Conservation (phyloP, 2,888 invertebrate species). For the Biston stratarius region DNA sequence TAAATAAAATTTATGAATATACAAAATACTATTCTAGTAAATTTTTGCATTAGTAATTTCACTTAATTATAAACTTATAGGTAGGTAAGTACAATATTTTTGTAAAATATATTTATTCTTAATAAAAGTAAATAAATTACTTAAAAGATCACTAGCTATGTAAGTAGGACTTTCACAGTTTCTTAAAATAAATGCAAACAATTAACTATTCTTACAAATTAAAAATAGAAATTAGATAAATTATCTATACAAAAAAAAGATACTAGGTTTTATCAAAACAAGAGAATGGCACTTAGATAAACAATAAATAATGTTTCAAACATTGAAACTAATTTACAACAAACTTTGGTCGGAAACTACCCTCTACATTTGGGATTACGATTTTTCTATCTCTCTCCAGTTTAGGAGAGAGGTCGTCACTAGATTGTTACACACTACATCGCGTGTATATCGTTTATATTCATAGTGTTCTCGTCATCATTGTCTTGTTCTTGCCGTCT, state of each 20-base stretch:
- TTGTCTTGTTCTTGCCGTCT: conserved; percentile 68
- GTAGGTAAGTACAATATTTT: not conserved
- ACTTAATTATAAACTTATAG: no score
- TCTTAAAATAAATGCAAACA: conserved; percentile 36
- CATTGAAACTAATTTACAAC: conserved; percentile 63
- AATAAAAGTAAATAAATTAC: conserved; percentile 41
- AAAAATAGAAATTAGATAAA: conserved; percentile 20
- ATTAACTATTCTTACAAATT: conserved; percentile 19
- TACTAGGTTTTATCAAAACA: conserved; percentile 33
- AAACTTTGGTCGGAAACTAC: conserved; percentile 84
- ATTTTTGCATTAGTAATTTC: no score
- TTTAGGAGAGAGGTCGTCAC: conserved; percentile 22
- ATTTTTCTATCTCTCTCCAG: conserved; percentile 38
- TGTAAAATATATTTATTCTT: conserved; percentile 30
- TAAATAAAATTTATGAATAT: no score
- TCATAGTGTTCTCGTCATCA: conserved; percentile 67
- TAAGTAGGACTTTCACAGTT: conserved; percentile 62
- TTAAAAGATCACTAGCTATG: conserved; percentile 68
- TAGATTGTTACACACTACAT: conserved; percentile 62
- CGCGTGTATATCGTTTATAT: conserved; percentile 71
- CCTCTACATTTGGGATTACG: conserved; percentile 76
- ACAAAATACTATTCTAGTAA: no score
- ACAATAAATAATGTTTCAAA: conserved; percentile 57
- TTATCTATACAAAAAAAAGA: conserved; percentile 31
- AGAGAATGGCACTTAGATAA: conserved; percentile 65